A percentile compares a stretch with the other conserved stretches of the same genome.
These are phyloP conservation scores for Philereme transversata DNA, from an alignment of 2,888 invertebrate genomes.

Conservation along the genomic window DNA sequence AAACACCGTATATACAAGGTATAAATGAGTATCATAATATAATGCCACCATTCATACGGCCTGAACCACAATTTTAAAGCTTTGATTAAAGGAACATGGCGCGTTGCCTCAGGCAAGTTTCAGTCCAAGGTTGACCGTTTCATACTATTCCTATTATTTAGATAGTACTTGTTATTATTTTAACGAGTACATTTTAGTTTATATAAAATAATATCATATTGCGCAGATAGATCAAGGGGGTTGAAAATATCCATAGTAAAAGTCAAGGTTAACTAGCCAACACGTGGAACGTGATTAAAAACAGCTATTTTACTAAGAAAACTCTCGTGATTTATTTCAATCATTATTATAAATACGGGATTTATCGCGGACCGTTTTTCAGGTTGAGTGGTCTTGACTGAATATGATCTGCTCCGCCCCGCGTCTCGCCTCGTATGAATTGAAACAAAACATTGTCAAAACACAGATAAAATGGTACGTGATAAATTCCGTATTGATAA, in stretches of 20 bases:
- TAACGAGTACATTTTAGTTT: neutral
- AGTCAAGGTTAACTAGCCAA: neutral
- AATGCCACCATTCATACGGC: neutral
- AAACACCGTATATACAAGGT: too few species aligned
- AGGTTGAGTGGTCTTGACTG: too few species aligned
- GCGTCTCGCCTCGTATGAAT: too few species aligned
- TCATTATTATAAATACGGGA: too few species aligned
- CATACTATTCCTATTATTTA: neutral
- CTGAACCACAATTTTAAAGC: slow-evolving; percentile 3
- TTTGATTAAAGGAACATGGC: slow-evolving; percentile 2
- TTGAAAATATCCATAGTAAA: neutral
- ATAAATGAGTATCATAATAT: too few species aligned
- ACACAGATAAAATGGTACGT: too few species aligned
- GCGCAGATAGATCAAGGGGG: neutral
- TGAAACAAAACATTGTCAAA: too few species aligned
- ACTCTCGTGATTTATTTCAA: too few species aligned
- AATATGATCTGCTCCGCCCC: too few species aligned
- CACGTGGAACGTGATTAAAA: neutral
- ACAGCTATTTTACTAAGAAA: too few species aligned
- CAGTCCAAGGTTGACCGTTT: neutral
- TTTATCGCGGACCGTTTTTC: too few species aligned
- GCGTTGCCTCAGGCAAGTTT: neutral
- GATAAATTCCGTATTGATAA: too few species aligned
- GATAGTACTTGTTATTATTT: neutral
- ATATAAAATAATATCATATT: neutral